These are phyloP conservation scores for Narcine bancroftii DNA, from an alignment of 2,113 vertebrate species.

Conservation along the genomic window DNA sequence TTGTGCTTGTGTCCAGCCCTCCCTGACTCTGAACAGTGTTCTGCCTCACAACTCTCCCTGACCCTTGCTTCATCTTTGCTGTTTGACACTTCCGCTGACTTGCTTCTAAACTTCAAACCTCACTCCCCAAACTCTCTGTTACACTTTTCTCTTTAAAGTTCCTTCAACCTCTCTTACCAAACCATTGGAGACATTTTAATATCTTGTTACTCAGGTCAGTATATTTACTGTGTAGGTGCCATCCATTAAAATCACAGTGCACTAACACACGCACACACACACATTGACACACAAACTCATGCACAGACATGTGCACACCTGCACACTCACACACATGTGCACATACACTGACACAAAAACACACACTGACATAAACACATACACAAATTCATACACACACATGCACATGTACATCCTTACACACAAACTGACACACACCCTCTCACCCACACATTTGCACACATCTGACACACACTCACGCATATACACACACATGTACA, in stretches of 20 bases:
- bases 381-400: no score
- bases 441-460: no score
- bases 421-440: no score
- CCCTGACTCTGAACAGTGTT: background rate
- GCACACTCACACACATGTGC: background rate
- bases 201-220: background rate
- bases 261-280: no score
- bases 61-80: background rate
- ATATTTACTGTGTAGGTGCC: background rate
- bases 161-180: background rate
- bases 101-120: background rate
- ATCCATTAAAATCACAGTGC: background rate
- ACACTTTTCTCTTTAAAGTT: background rate
- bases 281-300: no score
- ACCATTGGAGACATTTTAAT: background rate
- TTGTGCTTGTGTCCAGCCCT: background rate
- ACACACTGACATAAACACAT: no score
- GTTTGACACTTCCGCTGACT: background rate
- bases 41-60: no score
- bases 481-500: no score
- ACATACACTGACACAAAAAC: no score
- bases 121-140: background rate
- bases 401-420: no score
- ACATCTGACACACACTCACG: no score
- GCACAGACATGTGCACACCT: no score